Evolutionary conservation across 2,888 invertebrate genomes (phyloP).

Genomic region (Melanostoma mellinum): DNA sequence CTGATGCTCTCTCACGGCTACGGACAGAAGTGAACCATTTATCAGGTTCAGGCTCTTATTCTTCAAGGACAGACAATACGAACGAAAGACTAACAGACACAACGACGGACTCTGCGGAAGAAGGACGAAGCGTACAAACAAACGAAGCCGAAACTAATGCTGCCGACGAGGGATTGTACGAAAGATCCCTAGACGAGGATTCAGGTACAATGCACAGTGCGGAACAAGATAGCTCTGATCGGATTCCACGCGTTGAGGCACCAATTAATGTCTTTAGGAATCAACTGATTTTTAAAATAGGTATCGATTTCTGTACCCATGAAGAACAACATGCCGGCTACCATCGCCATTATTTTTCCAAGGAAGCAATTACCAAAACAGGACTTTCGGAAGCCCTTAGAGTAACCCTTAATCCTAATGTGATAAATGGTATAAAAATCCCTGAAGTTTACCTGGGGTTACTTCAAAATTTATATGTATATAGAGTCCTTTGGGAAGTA

Average conservation of each 20-base stretch:
- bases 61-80: conserved; percentile 2
- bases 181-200: no score
- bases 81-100: not conserved
- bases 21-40: conserved; percentile 28
- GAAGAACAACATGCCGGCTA: no score
- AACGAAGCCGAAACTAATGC: no score
- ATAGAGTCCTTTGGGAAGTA: conserved; percentile 6
- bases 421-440: conserved; percentile 35
- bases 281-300: no score
- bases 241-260: no score
- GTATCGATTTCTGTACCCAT: no score
- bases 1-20: conserved; percentile 34
- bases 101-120: not conserved
- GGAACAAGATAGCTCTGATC: no score
- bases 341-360: no score
- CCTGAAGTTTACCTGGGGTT: conserved; percentile 25
- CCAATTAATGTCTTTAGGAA: no score
- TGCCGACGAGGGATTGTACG: no score
- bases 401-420: not conserved
- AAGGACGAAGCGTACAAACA: not conserved
- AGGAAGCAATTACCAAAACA: no score
- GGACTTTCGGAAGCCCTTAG: conserved; percentile 26
- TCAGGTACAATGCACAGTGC: no score
- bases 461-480: conserved; percentile 41
- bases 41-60: conserved; percentile 3